These are phyloP conservation scores for Cricetomys ansorgei DNA, from an alignment of 2,113 vertebrate genomes.

Conservation along the genomic window DNA sequence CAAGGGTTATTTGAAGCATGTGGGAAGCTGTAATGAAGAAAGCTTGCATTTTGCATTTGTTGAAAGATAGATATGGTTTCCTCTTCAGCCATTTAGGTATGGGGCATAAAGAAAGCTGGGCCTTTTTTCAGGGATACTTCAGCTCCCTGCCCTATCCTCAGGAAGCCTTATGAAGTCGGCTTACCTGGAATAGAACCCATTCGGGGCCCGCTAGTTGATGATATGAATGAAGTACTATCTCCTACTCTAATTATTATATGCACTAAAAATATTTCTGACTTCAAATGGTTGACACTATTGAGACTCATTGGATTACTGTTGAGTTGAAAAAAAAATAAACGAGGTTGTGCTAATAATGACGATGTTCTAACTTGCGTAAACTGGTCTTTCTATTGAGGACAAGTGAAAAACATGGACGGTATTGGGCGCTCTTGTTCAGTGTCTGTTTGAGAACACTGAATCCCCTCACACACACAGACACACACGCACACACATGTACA, in stretches of 20 bases:
- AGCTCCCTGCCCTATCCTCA: neutral
- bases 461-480: neutral
- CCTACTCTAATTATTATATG: neutral
- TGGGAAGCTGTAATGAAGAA: slow-evolving; percentile 63
- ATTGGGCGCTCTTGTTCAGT: neutral
- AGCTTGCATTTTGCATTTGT: slow-evolving; percentile 50
- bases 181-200: neutral
- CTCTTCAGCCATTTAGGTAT: slow-evolving; percentile 34
- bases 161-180: neutral
- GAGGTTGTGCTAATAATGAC: neutral
- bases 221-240: neutral
- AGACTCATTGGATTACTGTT: neutral
- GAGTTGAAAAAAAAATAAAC: neutral
- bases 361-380: neutral
- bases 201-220: neutral
- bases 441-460: neutral
- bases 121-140: neutral
- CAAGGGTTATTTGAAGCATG: neutral
- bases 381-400: neutral
- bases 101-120: slow-evolving; percentile 43
- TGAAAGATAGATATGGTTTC: slow-evolving; percentile 49
- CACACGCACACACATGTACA: neutral
- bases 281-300: neutral
- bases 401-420: neutral
- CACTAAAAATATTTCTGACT: neutral